Conservation (phyloP, 2,113 vertebrate species). For the Blennius ocellaris region DNA sequence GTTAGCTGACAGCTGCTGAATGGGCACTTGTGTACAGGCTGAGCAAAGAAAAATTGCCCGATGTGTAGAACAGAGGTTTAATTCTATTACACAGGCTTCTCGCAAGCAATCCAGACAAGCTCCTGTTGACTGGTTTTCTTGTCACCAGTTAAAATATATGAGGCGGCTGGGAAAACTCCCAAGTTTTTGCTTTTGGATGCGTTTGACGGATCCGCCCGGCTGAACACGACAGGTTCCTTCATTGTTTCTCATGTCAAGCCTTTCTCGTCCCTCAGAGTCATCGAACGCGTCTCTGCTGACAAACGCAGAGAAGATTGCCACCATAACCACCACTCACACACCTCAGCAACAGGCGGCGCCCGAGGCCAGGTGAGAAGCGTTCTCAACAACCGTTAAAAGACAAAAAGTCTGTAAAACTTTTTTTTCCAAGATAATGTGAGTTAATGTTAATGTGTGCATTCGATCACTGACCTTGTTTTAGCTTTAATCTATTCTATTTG, state of each 20-base stretch:
- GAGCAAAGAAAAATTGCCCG: neutral
- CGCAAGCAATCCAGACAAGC: neutral
- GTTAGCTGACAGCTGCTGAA: constrained; percentile 37
- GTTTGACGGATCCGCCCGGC: too few relatives aligned
- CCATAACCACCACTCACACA: constrained; percentile 97
- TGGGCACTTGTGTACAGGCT: neutral
- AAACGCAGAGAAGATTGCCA: constrained; percentile 99
- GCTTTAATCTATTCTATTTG: too few relatives aligned
- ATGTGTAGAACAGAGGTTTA: constrained; percentile 22
- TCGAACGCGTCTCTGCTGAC: constrained; percentile 97
- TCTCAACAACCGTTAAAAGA: neutral
- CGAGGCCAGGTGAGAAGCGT: constrained; percentile 90
- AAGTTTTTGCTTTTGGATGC: neutral
- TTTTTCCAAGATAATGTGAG: too few relatives aligned
- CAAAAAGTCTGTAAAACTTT: too few relatives aligned
- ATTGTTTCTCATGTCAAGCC: neutral
- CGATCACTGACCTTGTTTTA: too few relatives aligned
- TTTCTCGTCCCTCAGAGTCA: constrained; percentile 85
- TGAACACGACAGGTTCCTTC: too few relatives aligned
- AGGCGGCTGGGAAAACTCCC: too few relatives aligned
- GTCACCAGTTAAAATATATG: too few relatives aligned
- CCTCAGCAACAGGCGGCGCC: constrained; percentile 90
- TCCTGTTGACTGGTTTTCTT: neutral
- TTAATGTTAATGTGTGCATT: too few relatives aligned
- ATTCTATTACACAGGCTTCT: constrained; percentile 1